Conservation (phyloP, 2,797 vertebrate genomes). For the Champsocephalus gunnari region DNA sequence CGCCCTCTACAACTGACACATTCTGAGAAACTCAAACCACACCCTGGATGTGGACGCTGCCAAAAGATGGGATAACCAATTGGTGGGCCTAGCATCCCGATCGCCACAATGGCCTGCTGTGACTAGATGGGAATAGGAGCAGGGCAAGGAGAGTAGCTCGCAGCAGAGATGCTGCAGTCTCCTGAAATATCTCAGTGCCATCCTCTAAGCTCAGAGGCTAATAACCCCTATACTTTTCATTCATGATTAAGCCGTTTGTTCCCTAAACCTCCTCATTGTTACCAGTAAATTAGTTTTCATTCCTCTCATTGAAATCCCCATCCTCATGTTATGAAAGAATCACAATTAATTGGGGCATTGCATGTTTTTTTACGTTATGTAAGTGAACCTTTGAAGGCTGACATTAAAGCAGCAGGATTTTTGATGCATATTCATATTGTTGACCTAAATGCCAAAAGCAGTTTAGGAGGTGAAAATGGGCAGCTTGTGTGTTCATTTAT, state of each 20-base stretch:
- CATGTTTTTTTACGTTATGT: constrained; percentile 26
- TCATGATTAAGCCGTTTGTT: constrained; percentile 55
- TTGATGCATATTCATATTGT: constrained; percentile 49
- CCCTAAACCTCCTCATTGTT: constrained; percentile 37
- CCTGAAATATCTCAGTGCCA: constrained; percentile 48
- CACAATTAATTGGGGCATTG: constrained; percentile 31
- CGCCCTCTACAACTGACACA: constrained; percentile 60
- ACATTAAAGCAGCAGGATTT: constrained; percentile 42
- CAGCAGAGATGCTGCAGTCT: constrained; percentile 53
- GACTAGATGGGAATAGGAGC: constrained; percentile 49
- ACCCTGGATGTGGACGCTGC: constrained; percentile 59
- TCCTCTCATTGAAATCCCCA: constrained; percentile 33
- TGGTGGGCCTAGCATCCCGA: constrained; percentile 53
- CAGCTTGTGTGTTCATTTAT: constrained; percentile 16
- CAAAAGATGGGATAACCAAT: constrained; percentile 67
- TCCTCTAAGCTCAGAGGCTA: constrained; percentile 38
- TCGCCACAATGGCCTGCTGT: constrained; percentile 42
- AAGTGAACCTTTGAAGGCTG: constrained; percentile 37
- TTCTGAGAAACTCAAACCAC: constrained; percentile 78
- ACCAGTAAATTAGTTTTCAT: constrained; percentile 33
- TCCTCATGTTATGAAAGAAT: constrained; percentile 47
- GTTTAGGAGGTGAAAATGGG: constrained; percentile 33
- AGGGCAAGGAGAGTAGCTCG: constrained; percentile 35
- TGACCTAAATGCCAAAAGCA: constrained; percentile 47
- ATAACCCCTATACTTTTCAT: constrained; percentile 48